Evolutionary conservation across 2,888 invertebrate species (phyloP).

Genomic region (Caenorhabditis sp.): DNA sequence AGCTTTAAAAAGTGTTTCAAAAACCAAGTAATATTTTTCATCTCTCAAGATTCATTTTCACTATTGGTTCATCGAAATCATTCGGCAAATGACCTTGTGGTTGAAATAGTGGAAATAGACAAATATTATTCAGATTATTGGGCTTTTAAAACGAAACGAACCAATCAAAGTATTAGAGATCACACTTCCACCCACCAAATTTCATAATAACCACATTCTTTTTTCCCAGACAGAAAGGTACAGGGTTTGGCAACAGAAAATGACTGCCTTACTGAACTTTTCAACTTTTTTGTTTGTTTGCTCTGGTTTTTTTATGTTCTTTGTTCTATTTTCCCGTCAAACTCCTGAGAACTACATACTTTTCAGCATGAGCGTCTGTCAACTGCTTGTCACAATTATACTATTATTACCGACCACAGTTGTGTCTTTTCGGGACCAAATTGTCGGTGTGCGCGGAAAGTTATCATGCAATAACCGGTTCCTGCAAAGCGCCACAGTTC

Average conservation of each 20-base stretch:
- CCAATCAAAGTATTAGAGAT: slow-evolving; percentile 14
- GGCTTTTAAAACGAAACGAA: neutral
- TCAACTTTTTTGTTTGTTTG: neutral
- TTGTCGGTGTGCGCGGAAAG: slow-evolving; percentile 66
- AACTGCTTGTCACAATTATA: slow-evolving; percentile 15
- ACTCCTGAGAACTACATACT: no score
- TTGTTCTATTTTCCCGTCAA: no score
- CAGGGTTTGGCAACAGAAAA: no score
- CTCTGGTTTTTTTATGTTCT: neutral
- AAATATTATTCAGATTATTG: no score
- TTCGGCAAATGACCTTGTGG: neutral
- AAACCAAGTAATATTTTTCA: no score
- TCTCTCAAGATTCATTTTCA: no score
- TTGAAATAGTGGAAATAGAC: neutral
- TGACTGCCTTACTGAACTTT: no score
- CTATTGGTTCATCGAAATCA: no score
- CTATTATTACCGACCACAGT: neutral
- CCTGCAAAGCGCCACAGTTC: slow-evolving; percentile 61
- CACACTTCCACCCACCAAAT: neutral
- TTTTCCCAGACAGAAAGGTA: no score
- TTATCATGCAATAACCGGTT: slow-evolving; percentile 67
- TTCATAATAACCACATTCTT: neutral
- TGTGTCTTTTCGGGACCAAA: slow-evolving; percentile 65
- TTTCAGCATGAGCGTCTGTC: neutral
- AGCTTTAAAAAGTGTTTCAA: no score